Base-by-base conservation (phyloP, 2,797 vertebrate genomes). In the Sebastes hubbsi region DNA sequence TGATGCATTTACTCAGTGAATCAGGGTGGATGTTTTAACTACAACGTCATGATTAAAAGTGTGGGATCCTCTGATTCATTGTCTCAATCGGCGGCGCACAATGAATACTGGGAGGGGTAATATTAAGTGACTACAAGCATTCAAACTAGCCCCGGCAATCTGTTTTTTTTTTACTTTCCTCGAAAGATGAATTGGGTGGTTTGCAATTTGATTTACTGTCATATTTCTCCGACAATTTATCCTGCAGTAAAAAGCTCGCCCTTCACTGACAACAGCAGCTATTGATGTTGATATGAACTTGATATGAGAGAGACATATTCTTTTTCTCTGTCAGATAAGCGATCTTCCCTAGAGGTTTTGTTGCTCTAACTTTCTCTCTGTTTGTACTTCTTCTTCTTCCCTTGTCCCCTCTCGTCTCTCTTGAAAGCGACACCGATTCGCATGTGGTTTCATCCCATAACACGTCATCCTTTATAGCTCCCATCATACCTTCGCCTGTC, bases 11-110 rank as follows among this genome's bases (percentile, higher is more conserved):
- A 87, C 80, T 88, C 75, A 8, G 75, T 77, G 88, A 77, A 88
- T 87, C 72, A 29, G 88, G 83, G 81, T 81, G 76, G 81, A 89
- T 88, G 84, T 88, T 91, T 90, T 88, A 88, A 91, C 82, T 78
- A 84, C 64, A 87, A 81, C 61, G 76, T 38, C 71, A 46, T 89
- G 86, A 92, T 89, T 91, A 81, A 88, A 85, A 65, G 86, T 86
- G 72, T 61, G 80, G 82, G 84, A 88, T 81, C 74, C 75, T 81
- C 74, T 86, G 84, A 89, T 84, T 93, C 86, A 89, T 88, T 54
- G 75, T 78, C 80, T 80, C 74, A 74, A 74, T 78, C 58, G 18
- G 75, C 27, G 8, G 25, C 2, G 69, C 46, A 64, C 87, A 81
- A 67, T 72, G 77, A 85, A 83, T 60, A 73, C 72, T 55, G 52